phyloP scores from a whole-genome alignment of 2,113 vertebrate genomes.

The Dicerorhinus sumatrensis region DNA sequence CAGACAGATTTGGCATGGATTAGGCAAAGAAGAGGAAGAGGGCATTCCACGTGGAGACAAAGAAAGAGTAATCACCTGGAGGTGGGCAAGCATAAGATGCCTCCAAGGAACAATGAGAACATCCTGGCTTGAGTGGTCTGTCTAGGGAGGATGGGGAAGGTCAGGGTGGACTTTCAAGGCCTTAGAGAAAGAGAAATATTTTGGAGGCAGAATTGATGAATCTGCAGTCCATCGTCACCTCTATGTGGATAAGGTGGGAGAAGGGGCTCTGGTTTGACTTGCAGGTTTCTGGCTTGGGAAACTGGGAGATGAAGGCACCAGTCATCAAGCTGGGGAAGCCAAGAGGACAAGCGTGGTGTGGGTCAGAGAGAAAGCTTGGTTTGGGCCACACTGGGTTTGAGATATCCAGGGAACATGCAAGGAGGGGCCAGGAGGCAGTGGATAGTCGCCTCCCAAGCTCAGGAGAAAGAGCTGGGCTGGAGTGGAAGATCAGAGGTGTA shows the following conservation, averaged over 20 bases:
- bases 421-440: not conserved
- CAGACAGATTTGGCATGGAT: not conserved
- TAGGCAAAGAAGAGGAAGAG: not conserved
- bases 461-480: not conserved
- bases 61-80: not conserved
- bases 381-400: not conserved
- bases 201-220: not conserved
- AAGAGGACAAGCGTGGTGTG: not conserved
- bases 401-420: not conserved
- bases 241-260: not conserved
- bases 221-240: not conserved
- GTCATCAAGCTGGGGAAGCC: not conserved
- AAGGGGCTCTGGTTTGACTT: not conserved
- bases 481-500: not conserved
- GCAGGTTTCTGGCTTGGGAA: not conserved
- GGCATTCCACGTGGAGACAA: not conserved
- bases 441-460: not conserved
- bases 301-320: not conserved
- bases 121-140: not conserved
- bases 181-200: not conserved
- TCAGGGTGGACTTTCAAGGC: not conserved
- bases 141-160: not conserved
- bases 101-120: not conserved
- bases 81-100: not conserved
- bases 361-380: not conserved